Evolutionary conservation across 1,140 invertebrate species (phyloP), one percentile per base, ranked within the genome.

Genomic region (Trypoxylus dichotomus): DNA sequence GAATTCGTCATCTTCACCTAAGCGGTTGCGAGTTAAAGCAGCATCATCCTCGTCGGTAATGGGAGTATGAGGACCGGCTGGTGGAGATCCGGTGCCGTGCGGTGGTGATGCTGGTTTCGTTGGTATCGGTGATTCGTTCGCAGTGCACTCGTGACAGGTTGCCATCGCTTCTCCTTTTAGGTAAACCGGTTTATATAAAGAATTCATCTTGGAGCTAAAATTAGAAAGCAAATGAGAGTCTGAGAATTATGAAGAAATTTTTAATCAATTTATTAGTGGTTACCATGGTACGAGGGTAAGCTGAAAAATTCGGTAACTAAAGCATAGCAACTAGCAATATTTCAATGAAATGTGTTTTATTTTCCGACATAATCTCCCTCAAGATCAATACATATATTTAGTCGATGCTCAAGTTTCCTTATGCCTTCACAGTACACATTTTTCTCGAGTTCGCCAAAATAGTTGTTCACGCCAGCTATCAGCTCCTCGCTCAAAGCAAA

Each of bases 21-120:
- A 24, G 10, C 1, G n/a, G 60, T 5, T 21, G 60, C n/a, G 3
- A 0, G 13, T 13, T n/a, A 47, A 13, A 68, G 13, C 13, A 13
- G 21, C 5, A 10, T 68, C 63, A 27, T 32, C 71, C 27, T 73
- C 71, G 7, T 41, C 21, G 2, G 32, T 37, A 63, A 71, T 76
- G 21, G 41, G n/a, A 5, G 41, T 13, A 1, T 37, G 74, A 21
- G 37, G n/a, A 21, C 15, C 3, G 10, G 43, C 13, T 21, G 72
- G 72, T 75, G 74, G 74, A 11, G 42, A 13, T n/a, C 78, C 63
- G 0, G 73, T 75, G 47, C 77, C 74, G 13, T 60, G 76, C 6
- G 81, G 43, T 37, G 79, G 80, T 10, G 80, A 68, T 71, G 79
- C 78, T 8, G 75, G 78, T 8, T 80, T 79, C 78, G 82, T 79